These are phyloP conservation scores for Microplitis deprimator DNA, from an alignment of 2,888 invertebrate species.

Conservation along the genomic window DNA sequence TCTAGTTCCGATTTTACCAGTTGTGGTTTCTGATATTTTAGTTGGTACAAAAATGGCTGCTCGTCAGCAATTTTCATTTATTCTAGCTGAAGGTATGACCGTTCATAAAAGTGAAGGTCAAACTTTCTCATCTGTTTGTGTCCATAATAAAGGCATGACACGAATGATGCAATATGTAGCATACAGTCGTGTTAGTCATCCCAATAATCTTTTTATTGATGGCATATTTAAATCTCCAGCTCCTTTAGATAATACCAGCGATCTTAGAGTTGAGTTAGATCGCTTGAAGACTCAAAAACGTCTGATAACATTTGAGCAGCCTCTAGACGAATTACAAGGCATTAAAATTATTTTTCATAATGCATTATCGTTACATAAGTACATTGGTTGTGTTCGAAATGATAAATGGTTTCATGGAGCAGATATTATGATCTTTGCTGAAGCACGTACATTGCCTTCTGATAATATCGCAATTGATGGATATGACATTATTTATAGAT, in stretches of 20 bases:
- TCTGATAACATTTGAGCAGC: background rate
- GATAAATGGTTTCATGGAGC: background rate
- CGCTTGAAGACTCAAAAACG: background rate
- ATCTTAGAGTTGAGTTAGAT: background rate
- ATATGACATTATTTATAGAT: background rate
- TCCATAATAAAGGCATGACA: slow-evolving; percentile 1
- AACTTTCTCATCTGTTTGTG: slow-evolving; percentile 14
- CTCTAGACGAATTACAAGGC: background rate
- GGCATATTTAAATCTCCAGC: slow-evolving; percentile 14
- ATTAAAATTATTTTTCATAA: background rate
- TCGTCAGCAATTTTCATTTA: no score
- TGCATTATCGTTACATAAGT: background rate
- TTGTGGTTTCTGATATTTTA: no score
- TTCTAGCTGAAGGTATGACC: no score
- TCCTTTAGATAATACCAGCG: background rate
- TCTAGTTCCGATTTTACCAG: background rate
- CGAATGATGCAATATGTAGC: slow-evolving; percentile 11
- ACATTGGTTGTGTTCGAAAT: background rate
- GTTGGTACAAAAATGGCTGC: no score
- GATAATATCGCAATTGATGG: background rate
- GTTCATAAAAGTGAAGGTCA: slow-evolving; percentile 10
- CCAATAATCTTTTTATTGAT: slow-evolving; percentile 13
- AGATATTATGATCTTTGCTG: background rate
- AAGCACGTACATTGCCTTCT: background rate
- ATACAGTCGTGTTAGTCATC: background rate